Conservation (phyloP, 2,888 invertebrate species). For the Notodonta ziczac region DNA sequence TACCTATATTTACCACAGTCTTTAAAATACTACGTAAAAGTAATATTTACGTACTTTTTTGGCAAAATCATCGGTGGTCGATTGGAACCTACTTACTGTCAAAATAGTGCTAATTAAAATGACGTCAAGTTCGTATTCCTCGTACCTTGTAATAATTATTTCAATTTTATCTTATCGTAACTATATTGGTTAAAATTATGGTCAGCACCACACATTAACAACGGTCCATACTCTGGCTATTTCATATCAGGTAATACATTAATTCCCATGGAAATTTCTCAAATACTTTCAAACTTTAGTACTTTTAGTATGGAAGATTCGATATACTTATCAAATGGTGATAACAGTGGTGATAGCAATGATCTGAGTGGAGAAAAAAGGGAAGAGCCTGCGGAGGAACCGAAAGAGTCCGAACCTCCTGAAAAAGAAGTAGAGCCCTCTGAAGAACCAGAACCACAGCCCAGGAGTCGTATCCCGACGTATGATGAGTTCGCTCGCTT, state of each 20-base stretch:
- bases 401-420: conserved; percentile 11
- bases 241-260: background rate
- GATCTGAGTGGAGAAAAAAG: background rate
- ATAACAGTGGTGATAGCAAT: conserved; percentile 16
- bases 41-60: no score
- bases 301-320: background rate
- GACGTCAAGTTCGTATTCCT: conserved; percentile 14
- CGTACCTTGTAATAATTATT: conserved; percentile 11
- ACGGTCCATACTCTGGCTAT: background rate
- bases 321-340: conserved; percentile 15
- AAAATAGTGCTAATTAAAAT: conserved; percentile 18
- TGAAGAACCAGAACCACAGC: conserved; percentile 16
- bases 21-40: no score
- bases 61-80: no score
- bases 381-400: conserved; percentile 6
- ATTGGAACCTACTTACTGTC: no score
- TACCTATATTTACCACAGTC: no score
- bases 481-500: conserved; percentile 54
- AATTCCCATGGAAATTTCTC: background rate
- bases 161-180: conserved; percentile 20
- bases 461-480: conserved; percentile 49
- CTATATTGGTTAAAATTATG: conserved; percentile 16
- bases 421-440: conserved; percentile 10
- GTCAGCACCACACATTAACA: conserved; percentile 1
- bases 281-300: background rate